Evolutionary conservation across 1,140 invertebrate genomes (phyloP).

Genomic region (Kradibia gibbosae): DNA sequence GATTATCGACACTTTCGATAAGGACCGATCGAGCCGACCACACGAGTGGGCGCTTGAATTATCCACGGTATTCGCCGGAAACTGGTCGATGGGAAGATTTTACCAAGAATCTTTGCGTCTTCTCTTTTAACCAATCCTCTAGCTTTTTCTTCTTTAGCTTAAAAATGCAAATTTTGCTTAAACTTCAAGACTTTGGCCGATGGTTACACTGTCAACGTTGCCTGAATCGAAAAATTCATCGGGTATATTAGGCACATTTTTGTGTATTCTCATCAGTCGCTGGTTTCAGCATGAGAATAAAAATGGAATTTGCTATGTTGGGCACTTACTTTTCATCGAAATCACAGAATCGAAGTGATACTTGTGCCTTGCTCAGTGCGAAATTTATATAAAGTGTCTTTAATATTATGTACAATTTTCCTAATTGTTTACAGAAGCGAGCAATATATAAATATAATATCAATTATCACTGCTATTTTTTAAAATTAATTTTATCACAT

Average conservation of each 20-base stretch:
- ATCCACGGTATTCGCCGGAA: too few relatives aligned
- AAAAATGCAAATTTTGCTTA: neutral
- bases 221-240: neutral
- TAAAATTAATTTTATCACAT: too few relatives aligned
- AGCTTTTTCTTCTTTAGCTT: neutral
- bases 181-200: neutral
- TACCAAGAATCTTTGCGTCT: neutral
- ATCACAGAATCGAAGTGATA: neutral
- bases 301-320: neutral
- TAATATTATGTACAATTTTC: too few relatives aligned
- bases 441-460: too few relatives aligned
- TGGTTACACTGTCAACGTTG: neutral
- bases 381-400: too few relatives aligned
- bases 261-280: neutral
- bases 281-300: neutral
- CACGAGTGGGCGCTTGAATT: too few relatives aligned
- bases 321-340: neutral
- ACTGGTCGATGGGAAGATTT: too few relatives aligned
- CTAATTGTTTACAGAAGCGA: too few relatives aligned
- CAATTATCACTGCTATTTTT: too few relatives aligned
- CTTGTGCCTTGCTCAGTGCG: too few relatives aligned
- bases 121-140: neutral
- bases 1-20: constrained; percentile 4
- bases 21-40: neutral
- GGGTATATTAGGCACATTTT: neutral